Conservation (phyloP, 2,888 invertebrate genomes). For the Acheta domesticus region DNA sequence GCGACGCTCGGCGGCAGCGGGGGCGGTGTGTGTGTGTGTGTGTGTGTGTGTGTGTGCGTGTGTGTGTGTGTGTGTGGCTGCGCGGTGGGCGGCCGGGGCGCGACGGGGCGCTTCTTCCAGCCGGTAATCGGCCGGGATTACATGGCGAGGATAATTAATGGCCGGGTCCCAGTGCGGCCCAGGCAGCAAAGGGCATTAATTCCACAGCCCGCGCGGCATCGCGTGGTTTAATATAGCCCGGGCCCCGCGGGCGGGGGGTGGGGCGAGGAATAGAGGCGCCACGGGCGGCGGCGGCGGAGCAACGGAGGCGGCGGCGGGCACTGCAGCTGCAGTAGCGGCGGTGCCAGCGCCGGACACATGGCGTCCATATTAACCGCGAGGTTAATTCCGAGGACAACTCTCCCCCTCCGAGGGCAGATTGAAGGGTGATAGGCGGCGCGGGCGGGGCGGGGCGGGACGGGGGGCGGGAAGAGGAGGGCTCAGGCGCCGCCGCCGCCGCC, state of each 20-base stretch:
- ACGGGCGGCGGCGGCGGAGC: neutral
- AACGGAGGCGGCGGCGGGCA: neutral
- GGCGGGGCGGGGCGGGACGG: neutral
- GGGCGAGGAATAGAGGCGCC: neutral
- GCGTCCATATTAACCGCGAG: conserved; percentile 18
- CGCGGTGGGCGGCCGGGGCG: neutral
- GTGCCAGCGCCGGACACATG: neutral
- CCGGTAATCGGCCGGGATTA: conserved; percentile 18
- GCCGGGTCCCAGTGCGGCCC: neutral
- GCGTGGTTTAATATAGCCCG: conserved; percentile 6
- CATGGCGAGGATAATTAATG: conserved; percentile 6
- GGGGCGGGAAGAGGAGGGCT: neutral
- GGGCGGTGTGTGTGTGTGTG: too few species aligned
- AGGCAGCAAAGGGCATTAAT: conserved; percentile 2
- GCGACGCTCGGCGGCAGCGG: too few species aligned
- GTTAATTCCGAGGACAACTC: conserved; percentile 18
- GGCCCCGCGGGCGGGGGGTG: neutral
- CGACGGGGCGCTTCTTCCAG: neutral
- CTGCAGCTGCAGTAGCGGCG: neutral
- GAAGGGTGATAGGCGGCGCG: neutral
- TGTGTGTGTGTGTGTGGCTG: neutral
- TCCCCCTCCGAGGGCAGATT: conserved; percentile 1
- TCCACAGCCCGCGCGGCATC: neutral
- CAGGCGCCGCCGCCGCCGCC: neutral
- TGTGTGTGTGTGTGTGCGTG: too few species aligned